Base-by-base conservation (phyloP, 2,888 invertebrate genomes). In the Archips crataeganus region DNA sequence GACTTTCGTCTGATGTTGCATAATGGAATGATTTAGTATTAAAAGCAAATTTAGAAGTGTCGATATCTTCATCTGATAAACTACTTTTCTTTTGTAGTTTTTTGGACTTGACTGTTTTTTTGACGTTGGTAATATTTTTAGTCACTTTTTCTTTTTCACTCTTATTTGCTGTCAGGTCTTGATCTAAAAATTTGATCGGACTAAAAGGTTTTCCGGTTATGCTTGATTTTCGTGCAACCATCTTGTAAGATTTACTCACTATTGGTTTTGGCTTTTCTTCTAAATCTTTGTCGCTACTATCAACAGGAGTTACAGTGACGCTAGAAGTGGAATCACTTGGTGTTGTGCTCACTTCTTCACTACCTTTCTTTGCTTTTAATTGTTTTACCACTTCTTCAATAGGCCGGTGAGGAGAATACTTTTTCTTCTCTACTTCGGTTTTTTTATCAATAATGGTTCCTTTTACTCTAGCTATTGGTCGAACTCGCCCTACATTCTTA, bases 181-280 rank as follows among this genome's bases (percentile, higher is more conserved):
- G 88, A 64, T 93, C 93, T 70, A 88, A 80, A 81, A 93, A 92
- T 78, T 91, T 91, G 1, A 92, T 91, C 11, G 94, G 94, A 75
- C 93, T 94, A 79, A 94, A 94, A 54, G 93, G 94, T 83, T 93
- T 92, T n/a, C 94, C 94, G 23, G 94, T 94, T 60, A 94, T 91
- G 76, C 94, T 94, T 34, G 94, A 93, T 84, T 94, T 94, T 65
- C 94, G 84, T 60, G 94, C 94, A n/a, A 94, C 94, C 94, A 94
- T 94, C 86, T 94, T 94, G 79, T 94, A 94, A 23, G 94, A 94
- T 80, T 94, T 94, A 77, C 94, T 94, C 23, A 94, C 87, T 76
- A 94, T 92, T 64, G 92, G 89, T 82, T 90, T 89, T 64, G 94
- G 93, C 71, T 87, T 85, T 69, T 91, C 90, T 73, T 88, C 90